Evolutionary conservation across 2,888 invertebrate species (phyloP).

Genomic region (Thyatira batis): DNA sequence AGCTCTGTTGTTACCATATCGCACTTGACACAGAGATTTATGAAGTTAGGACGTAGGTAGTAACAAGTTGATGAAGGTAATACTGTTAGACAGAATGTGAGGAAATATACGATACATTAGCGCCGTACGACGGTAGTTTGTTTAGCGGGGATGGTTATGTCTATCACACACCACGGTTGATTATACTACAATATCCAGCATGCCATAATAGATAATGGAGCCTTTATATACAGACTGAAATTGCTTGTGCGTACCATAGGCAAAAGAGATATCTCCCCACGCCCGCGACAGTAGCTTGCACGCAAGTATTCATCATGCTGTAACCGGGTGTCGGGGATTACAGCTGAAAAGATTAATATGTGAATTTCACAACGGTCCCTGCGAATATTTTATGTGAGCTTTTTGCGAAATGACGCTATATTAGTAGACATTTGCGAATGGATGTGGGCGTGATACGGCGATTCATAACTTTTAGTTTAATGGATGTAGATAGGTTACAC

Average conservation of each 20-base stretch:
- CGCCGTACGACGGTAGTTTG: slow-evolving; percentile 11
- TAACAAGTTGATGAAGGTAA: slow-evolving; percentile 16
- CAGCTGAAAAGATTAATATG: slow-evolving; percentile 41
- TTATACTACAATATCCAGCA: not conserved
- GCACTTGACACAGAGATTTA: slow-evolving; percentile 1
- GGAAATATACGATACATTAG: slow-evolving; percentile 21
- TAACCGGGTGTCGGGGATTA: slow-evolving; percentile 33
- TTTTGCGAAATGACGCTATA: slow-evolving; percentile 31
- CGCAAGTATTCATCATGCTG: slow-evolving; percentile 37
- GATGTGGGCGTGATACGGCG: slow-evolving; percentile 11
- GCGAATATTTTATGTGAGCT: slow-evolving; percentile 30
- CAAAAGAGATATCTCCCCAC: slow-evolving; percentile 18
- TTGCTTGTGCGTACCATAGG: not conserved
- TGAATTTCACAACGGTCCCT: slow-evolving; percentile 30
- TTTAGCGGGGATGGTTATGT: slow-evolving; percentile 19
- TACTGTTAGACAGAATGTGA: slow-evolving; percentile 8
- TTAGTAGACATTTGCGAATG: slow-evolving; percentile 33
- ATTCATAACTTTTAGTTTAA: slow-evolving; percentile 17
- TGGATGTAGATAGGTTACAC: slow-evolving; percentile 12
- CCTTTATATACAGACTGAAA: not conserved
- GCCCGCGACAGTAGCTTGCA: slow-evolving; percentile 16
- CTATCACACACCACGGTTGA: slow-evolving; percentile 14
- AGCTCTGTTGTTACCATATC: not conserved
- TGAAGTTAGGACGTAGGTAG: slow-evolving; percentile 11
- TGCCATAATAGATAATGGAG: slow-evolving; percentile 1